Conservation (phyloP, 2,888 invertebrate species). For the Bugulina stolonifera region DNA sequence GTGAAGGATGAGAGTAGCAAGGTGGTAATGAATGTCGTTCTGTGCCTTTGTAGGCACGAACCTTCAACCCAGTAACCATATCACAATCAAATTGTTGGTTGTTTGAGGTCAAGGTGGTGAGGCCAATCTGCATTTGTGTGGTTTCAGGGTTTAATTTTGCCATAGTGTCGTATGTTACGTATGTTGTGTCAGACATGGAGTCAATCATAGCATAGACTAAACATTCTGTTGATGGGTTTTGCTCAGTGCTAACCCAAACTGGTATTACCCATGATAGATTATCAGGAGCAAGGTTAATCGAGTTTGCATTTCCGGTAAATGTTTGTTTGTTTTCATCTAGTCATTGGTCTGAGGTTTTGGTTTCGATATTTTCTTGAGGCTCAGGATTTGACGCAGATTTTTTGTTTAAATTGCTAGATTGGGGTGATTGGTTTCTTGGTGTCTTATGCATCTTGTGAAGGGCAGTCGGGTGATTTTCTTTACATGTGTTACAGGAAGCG, state of each 20-base stretch:
- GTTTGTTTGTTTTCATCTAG: neutral
- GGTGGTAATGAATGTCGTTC: conserved; percentile 1
- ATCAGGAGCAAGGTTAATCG: neutral
- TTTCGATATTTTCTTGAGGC: neutral
- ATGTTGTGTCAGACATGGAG: conserved; percentile 31
- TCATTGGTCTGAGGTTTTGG: neutral
- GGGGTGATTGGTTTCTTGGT: neutral
- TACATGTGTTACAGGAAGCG: neutral
- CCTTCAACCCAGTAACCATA: neutral
- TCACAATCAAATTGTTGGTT: neutral
- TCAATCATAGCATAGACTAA: conserved; percentile 4
- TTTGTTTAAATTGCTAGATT: no score
- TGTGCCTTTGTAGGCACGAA: conserved; percentile 22
- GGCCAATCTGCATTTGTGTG: neutral
- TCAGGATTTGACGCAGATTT: neutral
- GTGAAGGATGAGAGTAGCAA: conserved; percentile 21
- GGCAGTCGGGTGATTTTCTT: conserved; percentile 17
- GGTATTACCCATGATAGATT: conserved; percentile 6
- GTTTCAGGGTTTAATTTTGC: conserved; percentile 1
- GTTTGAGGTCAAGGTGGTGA: conserved; percentile 4
- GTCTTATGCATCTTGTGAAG: neutral
- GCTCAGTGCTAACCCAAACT: neutral
- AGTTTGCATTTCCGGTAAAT: neutral
- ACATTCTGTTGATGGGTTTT: conserved; percentile 12
- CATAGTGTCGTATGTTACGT: conserved; percentile 25